Percentiles rank a stretch among this genome's conserved stretches.
phyloP scores from a whole-genome alignment of 2,888 invertebrate species.

The Phorcus lineatus region DNA sequence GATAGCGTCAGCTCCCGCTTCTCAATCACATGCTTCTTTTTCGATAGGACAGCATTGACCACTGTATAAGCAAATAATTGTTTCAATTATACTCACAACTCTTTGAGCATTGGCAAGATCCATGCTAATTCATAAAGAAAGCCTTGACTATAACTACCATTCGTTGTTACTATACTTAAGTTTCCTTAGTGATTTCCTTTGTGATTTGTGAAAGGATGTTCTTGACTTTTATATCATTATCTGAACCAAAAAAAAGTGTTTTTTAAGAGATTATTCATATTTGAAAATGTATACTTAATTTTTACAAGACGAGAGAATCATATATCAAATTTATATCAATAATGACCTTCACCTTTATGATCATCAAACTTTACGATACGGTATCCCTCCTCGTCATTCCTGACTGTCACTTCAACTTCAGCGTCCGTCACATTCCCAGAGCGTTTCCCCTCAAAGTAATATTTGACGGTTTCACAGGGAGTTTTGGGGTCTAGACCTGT shows the following conservation, averaged over 20 bases:
- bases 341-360: slow-evolving; percentile 16
- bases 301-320: too few relatives aligned
- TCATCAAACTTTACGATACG: slow-evolving; percentile 11
- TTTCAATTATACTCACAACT: neutral
- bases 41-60: neutral
- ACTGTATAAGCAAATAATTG: slow-evolving; percentile 7
- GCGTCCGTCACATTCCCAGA: neutral
- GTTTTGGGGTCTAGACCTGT: neutral
- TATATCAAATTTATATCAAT: neutral
- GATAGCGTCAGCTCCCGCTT: slow-evolving; percentile 28
- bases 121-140: too few relatives aligned
- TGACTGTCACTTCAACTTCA: neutral
- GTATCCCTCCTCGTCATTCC: neutral
- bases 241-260: too few relatives aligned
- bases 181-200: too few relatives aligned
- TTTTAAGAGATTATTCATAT: too few relatives aligned
- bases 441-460: slow-evolving; percentile 9
- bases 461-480: neutral
- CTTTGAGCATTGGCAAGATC: too few relatives aligned
- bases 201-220: too few relatives aligned
- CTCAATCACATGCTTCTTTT: slow-evolving; percentile 27
- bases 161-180: too few relatives aligned
- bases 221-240: too few relatives aligned
- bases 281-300: too few relatives aligned
- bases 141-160: too few relatives aligned